A percentile compares a stretch with the other conserved stretches of the same genome.
Evolutionary conservation across 2,888 invertebrate genomes (phyloP).

Genomic region (Synanthedon vespiformis): DNA sequence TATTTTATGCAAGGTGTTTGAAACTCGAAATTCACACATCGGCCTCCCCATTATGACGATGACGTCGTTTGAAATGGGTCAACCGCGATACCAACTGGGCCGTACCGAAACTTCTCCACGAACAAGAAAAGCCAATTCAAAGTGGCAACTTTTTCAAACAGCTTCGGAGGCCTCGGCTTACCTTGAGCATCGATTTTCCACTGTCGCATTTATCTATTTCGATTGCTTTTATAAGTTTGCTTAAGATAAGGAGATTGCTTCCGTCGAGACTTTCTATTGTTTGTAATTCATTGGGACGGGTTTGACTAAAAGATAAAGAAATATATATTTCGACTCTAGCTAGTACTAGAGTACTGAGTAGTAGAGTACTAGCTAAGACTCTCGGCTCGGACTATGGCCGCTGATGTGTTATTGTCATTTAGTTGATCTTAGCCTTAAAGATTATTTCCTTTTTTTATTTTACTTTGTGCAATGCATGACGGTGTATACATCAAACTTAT

Average conservation of each 20-base stretch:
- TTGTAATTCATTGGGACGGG: constrained; percentile 2
- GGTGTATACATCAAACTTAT: too few species aligned
- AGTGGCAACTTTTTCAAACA: constrained; percentile 43
- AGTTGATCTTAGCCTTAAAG: too few species aligned
- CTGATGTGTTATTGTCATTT: too few species aligned
- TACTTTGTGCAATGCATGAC: too few species aligned
- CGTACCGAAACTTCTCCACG: constrained; percentile 32
- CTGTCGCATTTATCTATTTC: constrained; percentile 14
- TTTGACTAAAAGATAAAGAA: not conserved
- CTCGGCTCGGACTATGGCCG: too few species aligned
- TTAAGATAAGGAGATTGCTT: not conserved
- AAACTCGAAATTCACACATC: not conserved
- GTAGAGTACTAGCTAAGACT: too few species aligned
- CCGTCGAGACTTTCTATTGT: not conserved
- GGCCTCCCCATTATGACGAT: constrained; percentile 2
- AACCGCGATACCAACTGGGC: constrained; percentile 25
- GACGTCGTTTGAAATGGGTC: constrained; percentile 25
- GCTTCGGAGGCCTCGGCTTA: constrained; percentile 16
- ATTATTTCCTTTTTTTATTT: too few species aligned
- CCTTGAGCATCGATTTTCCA: constrained; percentile 31
- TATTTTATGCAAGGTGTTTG: not conserved
- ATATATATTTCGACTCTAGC: too few species aligned
- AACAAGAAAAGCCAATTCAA: constrained; percentile 59
- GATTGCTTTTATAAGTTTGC: constrained; percentile 3
- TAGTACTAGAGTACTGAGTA: too few species aligned